Base-by-base conservation (phyloP, 2,888 invertebrate species). In the Pocota personata region DNA sequence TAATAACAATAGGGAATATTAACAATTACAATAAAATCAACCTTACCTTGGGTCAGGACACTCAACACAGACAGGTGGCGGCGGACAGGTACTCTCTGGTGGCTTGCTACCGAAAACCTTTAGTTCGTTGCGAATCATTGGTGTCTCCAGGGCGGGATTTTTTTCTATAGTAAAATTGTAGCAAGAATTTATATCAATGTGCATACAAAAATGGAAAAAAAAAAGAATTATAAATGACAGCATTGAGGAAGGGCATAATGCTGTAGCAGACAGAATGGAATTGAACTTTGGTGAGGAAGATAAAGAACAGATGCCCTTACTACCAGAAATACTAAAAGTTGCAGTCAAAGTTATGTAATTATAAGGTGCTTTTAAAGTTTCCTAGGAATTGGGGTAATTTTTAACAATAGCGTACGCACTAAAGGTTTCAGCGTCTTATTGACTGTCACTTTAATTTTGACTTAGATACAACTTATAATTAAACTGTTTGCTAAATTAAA, bases 41-140 rank as follows among this genome's bases (percentile, higher is more conserved):
- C 91, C 90, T 87, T 90, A 93, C 89, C 91, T 91, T 7, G 92
- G 91, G 88, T 93, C 93, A 3, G 94, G 94, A 90, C 95, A 96
- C 87, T 94, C 93, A 14, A 94, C 94, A 89, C 96, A 96, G 14
- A 93, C 93, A 3, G 93, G 93, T 55, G 93, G 92, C 30, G 93
- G 94, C 0, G 94, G 94, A 89, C 96, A 96, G 12, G 95, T 92
- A 87, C 93, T 93, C 71, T 93, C 93, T 0, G 95, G 95, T n/a
- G 95, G 94, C 57, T 93, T 92, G 76, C 94, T 93, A 1, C 95
- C 95, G 89, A 94, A 95, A 21, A 94, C 91, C 79, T 92, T 93
- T 84, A 89, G 91, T 87, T 90, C 89, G 84, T 90, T 90, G 73
- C 92, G 91, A 66, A 93, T 93, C 58, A 93, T 93, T 21, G 94